Conservation (phyloP, 2,797 vertebrate genomes). For the Chloroceryle inda region DNA sequence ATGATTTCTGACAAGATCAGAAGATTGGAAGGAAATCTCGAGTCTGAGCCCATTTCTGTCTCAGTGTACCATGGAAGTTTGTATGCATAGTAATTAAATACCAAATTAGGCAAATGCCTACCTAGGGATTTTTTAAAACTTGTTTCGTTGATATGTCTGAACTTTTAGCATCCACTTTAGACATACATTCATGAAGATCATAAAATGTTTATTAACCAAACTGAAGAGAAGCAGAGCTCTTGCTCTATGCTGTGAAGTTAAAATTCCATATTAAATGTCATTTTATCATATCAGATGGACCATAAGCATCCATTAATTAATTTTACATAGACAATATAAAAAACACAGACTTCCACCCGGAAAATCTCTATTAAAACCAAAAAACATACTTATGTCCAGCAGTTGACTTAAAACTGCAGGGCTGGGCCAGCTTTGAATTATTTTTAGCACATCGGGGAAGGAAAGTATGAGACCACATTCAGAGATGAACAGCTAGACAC, state of each 20-base stretch:
- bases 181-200: slow-evolving; percentile 7
- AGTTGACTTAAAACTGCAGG: not conserved
- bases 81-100: not conserved
- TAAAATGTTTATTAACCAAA: slow-evolving; percentile 40
- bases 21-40: not conserved
- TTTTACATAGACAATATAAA: no score
- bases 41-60: not conserved
- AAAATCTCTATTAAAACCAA: not conserved
- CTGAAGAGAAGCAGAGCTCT: not conserved
- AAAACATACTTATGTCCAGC: not conserved
- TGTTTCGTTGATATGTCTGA: not conserved
- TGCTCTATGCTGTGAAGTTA: not conserved
- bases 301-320: not conserved
- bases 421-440: not conserved
- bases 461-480: not conserved
- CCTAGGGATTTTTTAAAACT: slow-evolving; percentile 28
- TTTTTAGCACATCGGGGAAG: not conserved
- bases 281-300: not conserved
- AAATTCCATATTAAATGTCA: not conserved
- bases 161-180: slow-evolving; percentile 4
- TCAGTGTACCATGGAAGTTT: not conserved
- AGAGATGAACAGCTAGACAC: not conserved
- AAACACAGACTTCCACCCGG: not conserved
- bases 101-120: slow-evolving; percentile 6
- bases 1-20: not conserved